Conservation (phyloP, 2,888 invertebrate species). For the Drosophila aldrichi region DNA sequence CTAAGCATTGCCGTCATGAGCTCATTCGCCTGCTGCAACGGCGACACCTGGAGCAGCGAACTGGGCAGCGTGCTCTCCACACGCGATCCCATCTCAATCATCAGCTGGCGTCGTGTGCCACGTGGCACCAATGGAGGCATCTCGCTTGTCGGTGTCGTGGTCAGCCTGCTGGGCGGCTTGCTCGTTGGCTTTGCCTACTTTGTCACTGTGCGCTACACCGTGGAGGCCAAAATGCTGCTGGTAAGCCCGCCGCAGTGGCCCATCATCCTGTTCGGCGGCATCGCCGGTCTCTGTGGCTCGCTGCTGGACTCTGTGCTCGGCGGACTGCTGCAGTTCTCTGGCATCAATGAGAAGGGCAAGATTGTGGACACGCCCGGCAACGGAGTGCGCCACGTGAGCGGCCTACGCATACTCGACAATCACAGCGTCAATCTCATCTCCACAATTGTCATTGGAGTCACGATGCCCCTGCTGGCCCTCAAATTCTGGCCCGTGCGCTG, state of each 20-base stretch:
- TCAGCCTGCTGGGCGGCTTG: slow-evolving; percentile 85
- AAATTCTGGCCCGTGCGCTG: slow-evolving; percentile 86
- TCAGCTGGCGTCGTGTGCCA: slow-evolving; percentile 91
- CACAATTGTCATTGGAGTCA: slow-evolving; percentile 90
- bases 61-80: slow-evolving; percentile 91
- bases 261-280: slow-evolving; percentile 89
- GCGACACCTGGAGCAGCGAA: slow-evolving; percentile 97
- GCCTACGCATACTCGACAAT: slow-evolving; percentile 91
- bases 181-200: slow-evolving; percentile 92
- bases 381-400: slow-evolving; percentile 91
- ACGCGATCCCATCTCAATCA: slow-evolving; percentile 91
- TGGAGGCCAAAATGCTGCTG: slow-evolving; percentile 87
- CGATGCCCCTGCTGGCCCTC: slow-evolving; percentile 89
- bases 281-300: slow-evolving; percentile 92
- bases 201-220: slow-evolving; percentile 88
- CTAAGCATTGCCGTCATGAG: slow-evolving; percentile 92
- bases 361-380: slow-evolving; percentile 90
- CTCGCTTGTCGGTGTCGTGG: slow-evolving; percentile 88
- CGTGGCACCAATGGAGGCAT: slow-evolving; percentile 95
- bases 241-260: slow-evolving; percentile 92
- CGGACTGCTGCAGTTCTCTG: slow-evolving; percentile 94
- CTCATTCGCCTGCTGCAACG: slow-evolving; percentile 92
- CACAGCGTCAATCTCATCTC: slow-evolving; percentile 95
- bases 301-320: slow-evolving; percentile 93
- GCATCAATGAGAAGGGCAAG: slow-evolving; percentile 89